A percentile compares a stretch with the other conserved stretches of the same genome.
phyloP scores from a whole-genome alignment of 1,140 invertebrate genomes.

The Watersipora subatra region DNA sequence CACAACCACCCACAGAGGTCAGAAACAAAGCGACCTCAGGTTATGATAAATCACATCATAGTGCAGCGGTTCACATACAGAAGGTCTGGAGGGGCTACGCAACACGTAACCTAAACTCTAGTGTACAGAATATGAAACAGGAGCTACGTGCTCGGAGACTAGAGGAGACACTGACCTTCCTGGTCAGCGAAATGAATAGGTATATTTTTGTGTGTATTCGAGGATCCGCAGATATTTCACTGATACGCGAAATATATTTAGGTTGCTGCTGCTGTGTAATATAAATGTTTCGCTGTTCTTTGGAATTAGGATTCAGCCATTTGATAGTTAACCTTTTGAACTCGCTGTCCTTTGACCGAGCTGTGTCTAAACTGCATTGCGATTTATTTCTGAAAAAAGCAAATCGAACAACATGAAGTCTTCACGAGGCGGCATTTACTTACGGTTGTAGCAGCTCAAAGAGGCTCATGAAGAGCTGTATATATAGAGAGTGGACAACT shows the following conservation, averaged over 20 bases:
- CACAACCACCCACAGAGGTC: too few species aligned
- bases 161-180: slow-evolving; percentile 58
- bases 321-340: neutral
- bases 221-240: neutral
- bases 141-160: slow-evolving; percentile 64
- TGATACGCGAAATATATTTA: neutral
- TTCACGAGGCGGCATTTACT: too few species aligned
- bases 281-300: neutral
- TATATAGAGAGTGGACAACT: too few species aligned
- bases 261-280: neutral
- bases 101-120: slow-evolving; percentile 59
- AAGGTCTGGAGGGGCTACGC: slow-evolving; percentile 74
- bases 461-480: too few species aligned
- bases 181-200: slow-evolving; percentile 44
- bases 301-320: neutral
- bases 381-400: too few species aligned
- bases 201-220: slow-evolving; percentile 30
- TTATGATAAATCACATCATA: slow-evolving; percentile 19
- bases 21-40: too few species aligned
- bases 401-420: too few species aligned
- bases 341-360: neutral
- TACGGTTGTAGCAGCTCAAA: too few species aligned
- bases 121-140: slow-evolving; percentile 57
- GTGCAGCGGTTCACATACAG: slow-evolving; percentile 66
- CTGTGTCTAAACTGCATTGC: neutral